These are phyloP conservation scores for Sebastes matsubarae DNA, from an alignment of 2,797 vertebrate species.

Conservation along the genomic window DNA sequence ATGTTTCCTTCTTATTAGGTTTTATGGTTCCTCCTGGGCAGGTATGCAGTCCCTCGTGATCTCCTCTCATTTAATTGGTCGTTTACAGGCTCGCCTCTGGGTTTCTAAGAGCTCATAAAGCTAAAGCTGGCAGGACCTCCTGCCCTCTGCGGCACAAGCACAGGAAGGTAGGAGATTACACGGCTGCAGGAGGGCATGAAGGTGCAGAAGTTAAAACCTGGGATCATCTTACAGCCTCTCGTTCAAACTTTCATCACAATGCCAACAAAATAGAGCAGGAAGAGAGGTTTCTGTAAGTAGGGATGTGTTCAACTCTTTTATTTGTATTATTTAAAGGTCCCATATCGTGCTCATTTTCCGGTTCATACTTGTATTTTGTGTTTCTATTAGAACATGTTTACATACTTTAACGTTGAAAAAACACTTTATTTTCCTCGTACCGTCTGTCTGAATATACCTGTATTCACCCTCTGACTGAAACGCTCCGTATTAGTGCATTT, in stretches of 20 bases:
- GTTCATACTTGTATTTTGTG: too few relatives aligned
- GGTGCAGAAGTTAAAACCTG: not conserved
- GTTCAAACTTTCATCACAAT: not conserved
- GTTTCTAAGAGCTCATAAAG: constrained; percentile 70
- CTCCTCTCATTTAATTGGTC: constrained; percentile 70
- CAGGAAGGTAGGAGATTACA: not conserved
- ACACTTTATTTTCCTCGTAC: too few relatives aligned
- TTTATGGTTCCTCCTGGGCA: constrained; percentile 71
- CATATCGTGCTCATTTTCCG: too few relatives aligned
- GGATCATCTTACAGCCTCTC: not conserved
- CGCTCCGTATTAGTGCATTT: too few relatives aligned
- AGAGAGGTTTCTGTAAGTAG: not conserved
- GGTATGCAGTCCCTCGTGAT: constrained; percentile 67
- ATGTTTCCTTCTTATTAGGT: constrained; percentile 40
- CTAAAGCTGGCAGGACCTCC: constrained; percentile 34
- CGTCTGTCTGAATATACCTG: too few relatives aligned
- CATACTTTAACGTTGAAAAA: too few relatives aligned
- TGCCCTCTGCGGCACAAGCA: constrained; percentile 21
- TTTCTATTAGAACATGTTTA: too few relatives aligned
- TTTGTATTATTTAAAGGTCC: too few relatives aligned
- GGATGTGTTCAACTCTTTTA: not conserved
- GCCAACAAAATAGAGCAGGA: not conserved
- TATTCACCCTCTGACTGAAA: too few relatives aligned
- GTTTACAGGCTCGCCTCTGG: constrained; percentile 71
- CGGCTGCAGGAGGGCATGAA: not conserved